Evolutionary conservation across 2,113 vertebrate genomes (phyloP).

Genomic region (Xiphorhynchus elegans): DNA sequence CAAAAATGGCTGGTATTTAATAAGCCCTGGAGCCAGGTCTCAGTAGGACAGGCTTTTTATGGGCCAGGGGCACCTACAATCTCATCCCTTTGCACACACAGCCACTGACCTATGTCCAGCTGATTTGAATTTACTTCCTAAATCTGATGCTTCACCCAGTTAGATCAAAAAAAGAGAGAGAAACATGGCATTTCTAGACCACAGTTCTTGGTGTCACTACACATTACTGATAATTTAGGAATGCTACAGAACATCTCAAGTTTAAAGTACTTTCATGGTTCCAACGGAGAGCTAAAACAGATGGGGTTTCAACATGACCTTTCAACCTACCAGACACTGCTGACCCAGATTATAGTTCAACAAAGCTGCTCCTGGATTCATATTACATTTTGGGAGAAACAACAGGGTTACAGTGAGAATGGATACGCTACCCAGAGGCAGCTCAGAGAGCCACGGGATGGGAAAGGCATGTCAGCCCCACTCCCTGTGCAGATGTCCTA

Average conservation of each 20-base stretch:
- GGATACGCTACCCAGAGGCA: background rate
- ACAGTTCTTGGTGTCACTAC: constrained; percentile 71
- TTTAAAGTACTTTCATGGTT: constrained; percentile 65
- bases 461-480: background rate
- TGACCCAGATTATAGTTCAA: constrained; percentile 59
- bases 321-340: constrained; percentile 56
- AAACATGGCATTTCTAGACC: constrained; percentile 55
- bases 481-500: background rate
- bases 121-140: constrained; percentile 61
- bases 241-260: constrained; percentile 61
- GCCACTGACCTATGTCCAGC: constrained; percentile 53
- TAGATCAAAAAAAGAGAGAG: constrained; percentile 27
- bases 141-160: constrained; percentile 17
- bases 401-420: background rate
- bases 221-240: constrained; percentile 60
- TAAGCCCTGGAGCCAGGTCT: constrained; percentile 75
- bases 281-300: constrained; percentile 66
- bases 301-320: constrained; percentile 62
- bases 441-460: background rate
- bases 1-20: constrained; percentile 70
- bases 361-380: constrained; percentile 42
- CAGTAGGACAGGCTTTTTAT: constrained; percentile 60
- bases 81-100: background rate
- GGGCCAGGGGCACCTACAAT: constrained; percentile 40
- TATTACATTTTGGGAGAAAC: constrained; percentile 31